Base-by-base conservation (phyloP, 2,797 vertebrate species). In the Thunnus albacares region DNA sequence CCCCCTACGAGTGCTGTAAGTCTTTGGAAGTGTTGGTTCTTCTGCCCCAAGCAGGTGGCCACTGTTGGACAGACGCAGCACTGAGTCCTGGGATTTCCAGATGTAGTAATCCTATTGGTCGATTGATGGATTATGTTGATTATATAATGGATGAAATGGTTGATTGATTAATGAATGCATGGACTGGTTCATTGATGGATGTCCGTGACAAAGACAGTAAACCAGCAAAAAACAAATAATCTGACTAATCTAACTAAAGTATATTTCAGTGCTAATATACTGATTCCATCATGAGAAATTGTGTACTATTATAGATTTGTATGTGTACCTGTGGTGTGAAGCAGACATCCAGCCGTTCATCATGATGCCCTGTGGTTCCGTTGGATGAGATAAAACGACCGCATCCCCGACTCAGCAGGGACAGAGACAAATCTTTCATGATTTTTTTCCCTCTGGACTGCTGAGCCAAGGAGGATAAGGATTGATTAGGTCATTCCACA, bases 21-120 rank as follows among this genome's bases (percentile, higher is more conserved):
- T 97, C 93, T 96, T 97, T 24, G 95, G 95, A 58, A 96, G 93
- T 1, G 61, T 69, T 1, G 91, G 78, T 15, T 91, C 89, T 7
- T 59, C 61, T 24, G 68, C 83, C 28, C 71, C 41, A 11, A 86
- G 64, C 45, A 92, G 71, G 20, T 12, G 70, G 0, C 91, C 91
- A 6, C 90, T 93, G 71, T 49, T 76, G 53, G 92, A 88, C 71
- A 95, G 68, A 55, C 61, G 87, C 45, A 95, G 74, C 52, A 90
- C 24, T 24, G 90, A 74, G 83, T 93, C 88, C 47, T 90, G 85
- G 66, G 95, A 94, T 76, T 92, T 96, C 95, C 96, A 96, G 72
- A 94, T 96, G 82, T 96, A 96, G 81, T 96, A 97, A 91, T 97
- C 94, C 95, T 96, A 69, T 85, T 70, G 56, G 68, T 85, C 20